These are phyloP conservation scores for Nibea albiflora DNA, from an alignment of 2,113 vertebrate species.

Conservation along the genomic window DNA sequence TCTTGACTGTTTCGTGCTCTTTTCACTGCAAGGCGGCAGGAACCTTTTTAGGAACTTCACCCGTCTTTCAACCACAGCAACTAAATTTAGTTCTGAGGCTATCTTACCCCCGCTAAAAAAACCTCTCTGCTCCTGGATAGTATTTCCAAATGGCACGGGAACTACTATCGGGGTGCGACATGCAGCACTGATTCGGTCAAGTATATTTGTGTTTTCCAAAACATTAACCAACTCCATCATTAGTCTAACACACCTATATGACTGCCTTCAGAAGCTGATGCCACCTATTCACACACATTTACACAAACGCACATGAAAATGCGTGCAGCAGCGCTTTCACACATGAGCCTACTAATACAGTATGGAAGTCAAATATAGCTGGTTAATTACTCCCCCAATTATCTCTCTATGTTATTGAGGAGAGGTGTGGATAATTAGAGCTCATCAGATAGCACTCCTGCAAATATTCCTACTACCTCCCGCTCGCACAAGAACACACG, in stretches of 20 bases:
- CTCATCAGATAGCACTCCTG: conserved; percentile 71
- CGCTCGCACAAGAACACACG: conserved; percentile 41
- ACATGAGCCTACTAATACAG: conserved; percentile 30
- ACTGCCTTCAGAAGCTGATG: background rate
- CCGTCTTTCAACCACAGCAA: background rate
- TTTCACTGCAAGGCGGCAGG: background rate
- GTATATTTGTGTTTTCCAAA: too few species aligned
- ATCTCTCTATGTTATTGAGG: conserved; percentile 66
- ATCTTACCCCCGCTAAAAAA: background rate
- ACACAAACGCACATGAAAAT: conserved; percentile 10
- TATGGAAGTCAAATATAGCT: conserved; percentile 69
- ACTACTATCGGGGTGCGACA: background rate
- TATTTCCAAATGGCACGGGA: background rate
- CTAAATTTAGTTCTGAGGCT: background rate
- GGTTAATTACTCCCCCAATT: conserved; percentile 74
- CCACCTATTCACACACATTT: conserved; percentile 1
- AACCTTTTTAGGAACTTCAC: background rate
- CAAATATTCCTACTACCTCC: conserved; percentile 52
- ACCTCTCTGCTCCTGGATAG: background rate
- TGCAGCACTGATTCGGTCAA: background rate
- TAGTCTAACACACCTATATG: background rate
- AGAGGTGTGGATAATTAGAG: conserved; percentile 77
- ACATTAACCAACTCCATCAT: background rate
- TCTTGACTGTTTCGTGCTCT: background rate
- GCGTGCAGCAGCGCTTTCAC: conserved; percentile 24